These are phyloP conservation scores for Cremastinae sp. DNA, from an alignment of 2,888 invertebrate genomes.

Conservation along the genomic window DNA sequence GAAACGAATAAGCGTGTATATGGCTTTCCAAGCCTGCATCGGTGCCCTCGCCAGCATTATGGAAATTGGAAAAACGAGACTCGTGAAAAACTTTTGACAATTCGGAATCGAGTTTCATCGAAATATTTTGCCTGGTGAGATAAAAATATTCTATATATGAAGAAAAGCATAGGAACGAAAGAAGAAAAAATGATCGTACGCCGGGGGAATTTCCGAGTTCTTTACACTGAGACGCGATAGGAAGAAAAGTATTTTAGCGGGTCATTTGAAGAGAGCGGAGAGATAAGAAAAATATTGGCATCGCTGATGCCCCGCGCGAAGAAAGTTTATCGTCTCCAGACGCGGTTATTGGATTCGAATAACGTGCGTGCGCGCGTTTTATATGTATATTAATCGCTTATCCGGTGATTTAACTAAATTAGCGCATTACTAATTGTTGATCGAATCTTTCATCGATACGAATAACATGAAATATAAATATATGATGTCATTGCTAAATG, in stretches of 20 bases:
- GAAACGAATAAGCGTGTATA: constrained; percentile 9
- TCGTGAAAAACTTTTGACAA: constrained; percentile 4
- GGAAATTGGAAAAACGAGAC: constrained; percentile 27
- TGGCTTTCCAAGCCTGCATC: constrained; percentile 54
- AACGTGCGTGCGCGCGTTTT: constrained; percentile 1
- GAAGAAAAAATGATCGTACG: too few species aligned
- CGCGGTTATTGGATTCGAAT: not conserved
- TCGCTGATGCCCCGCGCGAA: not conserved
- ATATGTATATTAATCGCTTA: constrained; percentile 38
- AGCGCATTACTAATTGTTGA: constrained; percentile 57
- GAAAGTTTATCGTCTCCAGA: constrained; percentile 3
- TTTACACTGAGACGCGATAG: too few species aligned
- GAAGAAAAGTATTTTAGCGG: constrained; percentile 35
- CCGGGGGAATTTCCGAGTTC: too few species aligned
- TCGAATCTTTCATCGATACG: constrained; percentile 15
- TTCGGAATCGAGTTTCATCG: not conserved
- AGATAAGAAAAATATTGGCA: constrained; percentile 27
- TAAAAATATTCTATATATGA: not conserved
- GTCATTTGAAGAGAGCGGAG: constrained; percentile 15
- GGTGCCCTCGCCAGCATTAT: constrained; percentile 54
- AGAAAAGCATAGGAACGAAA: too few species aligned
- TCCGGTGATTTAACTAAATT: constrained; percentile 50
- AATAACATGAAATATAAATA: constrained; percentile 5
- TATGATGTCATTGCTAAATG: constrained; percentile 10
- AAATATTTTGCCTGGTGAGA: not conserved